phyloP scores from a whole-genome alignment of 2,888 invertebrate species.

The Steinernema hermaphroditum region DNA sequence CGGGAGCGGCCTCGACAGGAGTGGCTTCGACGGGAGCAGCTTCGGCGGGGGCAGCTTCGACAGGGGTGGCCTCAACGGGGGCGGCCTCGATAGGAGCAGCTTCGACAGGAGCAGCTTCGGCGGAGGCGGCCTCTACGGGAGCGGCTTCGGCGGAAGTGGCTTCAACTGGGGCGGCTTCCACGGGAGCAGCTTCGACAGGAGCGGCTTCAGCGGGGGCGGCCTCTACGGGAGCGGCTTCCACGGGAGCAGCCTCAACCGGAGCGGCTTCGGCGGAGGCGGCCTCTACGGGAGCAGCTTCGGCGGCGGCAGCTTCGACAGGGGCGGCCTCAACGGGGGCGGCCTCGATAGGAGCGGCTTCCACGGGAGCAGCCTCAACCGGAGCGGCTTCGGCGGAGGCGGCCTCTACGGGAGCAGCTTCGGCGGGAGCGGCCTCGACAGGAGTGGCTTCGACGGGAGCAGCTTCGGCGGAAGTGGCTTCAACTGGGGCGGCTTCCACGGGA shows the following conservation, averaged over 20 bases:
- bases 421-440: background rate
- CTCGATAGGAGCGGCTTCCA: background rate
- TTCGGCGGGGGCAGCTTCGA: background rate
- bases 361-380: conserved; percentile 12
- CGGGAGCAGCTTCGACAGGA: conserved; percentile 13
- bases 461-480: background rate
- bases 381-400: conserved; percentile 10
- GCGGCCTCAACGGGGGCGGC: conserved; percentile 12
- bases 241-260: conserved; percentile 4
- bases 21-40: background rate
- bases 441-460: background rate
- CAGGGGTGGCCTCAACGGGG: background rate
- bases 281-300: background rate
- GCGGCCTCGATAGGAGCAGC: background rate
- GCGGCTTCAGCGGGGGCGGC: conserved; percentile 6
- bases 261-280: background rate
- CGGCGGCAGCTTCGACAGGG: background rate
- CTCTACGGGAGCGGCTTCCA: background rate
- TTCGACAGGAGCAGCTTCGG: conserved; percentile 10
- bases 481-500: conserved; percentile 11
- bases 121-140: background rate
- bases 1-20: background rate
- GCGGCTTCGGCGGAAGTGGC: conserved; percentile 10
- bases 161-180: background rate
- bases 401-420: background rate